These are phyloP conservation scores for Eupithecia centaureata DNA, from an alignment of 2,888 invertebrate species.

Conservation along the genomic window DNA sequence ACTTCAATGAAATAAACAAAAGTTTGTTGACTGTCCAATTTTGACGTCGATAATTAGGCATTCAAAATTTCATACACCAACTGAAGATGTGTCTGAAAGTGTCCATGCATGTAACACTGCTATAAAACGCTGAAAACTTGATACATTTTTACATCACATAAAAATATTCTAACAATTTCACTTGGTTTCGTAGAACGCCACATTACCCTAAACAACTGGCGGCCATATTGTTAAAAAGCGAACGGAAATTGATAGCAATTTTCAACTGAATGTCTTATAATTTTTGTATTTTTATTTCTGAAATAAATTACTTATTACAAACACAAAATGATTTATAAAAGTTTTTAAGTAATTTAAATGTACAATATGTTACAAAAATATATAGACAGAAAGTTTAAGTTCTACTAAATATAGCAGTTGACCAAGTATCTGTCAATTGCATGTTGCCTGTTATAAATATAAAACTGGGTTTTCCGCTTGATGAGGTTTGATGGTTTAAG, in stretches of 20 bases:
- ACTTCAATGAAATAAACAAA: constrained; percentile 82
- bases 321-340: not conserved
- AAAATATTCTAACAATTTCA: constrained; percentile 80
- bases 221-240: constrained; percentile 82
- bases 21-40: constrained; percentile 85
- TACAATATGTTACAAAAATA: not conserved
- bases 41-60: constrained; percentile 73
- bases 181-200: constrained; percentile 82
- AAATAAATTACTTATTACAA: not conserved
- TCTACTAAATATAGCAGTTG: not conserved
- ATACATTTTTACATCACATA: constrained; percentile 79
- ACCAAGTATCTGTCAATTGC: constrained; percentile 1
- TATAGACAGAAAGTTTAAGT: not conserved
- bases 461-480: not conserved
- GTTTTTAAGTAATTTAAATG: not conserved
- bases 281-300: not conserved
- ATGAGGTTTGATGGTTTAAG: no score
- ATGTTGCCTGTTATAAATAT: not conserved
- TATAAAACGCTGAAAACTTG: constrained; percentile 80
- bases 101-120: constrained; percentile 78
- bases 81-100: constrained; percentile 68
- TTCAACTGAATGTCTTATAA: constrained; percentile 53
- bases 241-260: constrained; percentile 71
- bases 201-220: constrained; percentile 84
- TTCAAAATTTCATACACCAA: constrained; percentile 76